phyloP scores from a whole-genome alignment of 1,140 invertebrate species.

The Drosophila pseudoananassae region DNA sequence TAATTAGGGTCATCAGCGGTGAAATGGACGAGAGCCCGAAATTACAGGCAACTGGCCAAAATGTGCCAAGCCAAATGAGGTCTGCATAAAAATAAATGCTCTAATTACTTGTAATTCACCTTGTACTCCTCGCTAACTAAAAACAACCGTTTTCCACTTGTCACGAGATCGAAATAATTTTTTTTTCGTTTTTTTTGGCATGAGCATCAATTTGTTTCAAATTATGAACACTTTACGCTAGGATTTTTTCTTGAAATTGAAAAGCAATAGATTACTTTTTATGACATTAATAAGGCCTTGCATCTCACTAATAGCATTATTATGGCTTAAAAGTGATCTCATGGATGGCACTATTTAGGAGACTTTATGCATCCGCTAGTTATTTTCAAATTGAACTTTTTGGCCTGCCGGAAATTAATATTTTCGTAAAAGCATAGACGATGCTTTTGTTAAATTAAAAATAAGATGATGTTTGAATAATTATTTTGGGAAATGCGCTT shows the following conservation, averaged over 20 bases:
- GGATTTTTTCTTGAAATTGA: constrained; percentile 29
- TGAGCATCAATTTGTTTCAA: constrained; percentile 30
- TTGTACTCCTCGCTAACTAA: constrained; percentile 7
- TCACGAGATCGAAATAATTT: constrained; percentile 32
- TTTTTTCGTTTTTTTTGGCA: constrained; percentile 14
- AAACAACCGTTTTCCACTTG: constrained; percentile 21
- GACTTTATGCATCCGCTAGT: constrained; percentile 21
- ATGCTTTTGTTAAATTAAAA: not conserved
- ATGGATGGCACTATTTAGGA: not conserved
- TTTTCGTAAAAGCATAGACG: not conserved
- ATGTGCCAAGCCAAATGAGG: constrained; percentile 32
- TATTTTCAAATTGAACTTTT: constrained; percentile 9
- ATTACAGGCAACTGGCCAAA: constrained; percentile 45
- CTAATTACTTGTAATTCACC: constrained; percentile 46
- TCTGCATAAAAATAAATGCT: constrained; percentile 47
- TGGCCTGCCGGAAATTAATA: constrained; percentile 20
- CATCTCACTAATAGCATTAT: not conserved
- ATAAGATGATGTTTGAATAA: no score
- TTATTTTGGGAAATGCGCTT: not conserved
- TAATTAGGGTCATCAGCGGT: constrained; percentile 60
- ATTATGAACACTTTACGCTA: constrained; percentile 30
- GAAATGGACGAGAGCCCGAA: constrained; percentile 40
- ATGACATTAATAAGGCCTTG: not conserved
- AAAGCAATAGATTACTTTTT: constrained; percentile 19
- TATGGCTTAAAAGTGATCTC: not conserved